A percentile compares a stretch with the other conserved stretches of the same genome.
Conservation (phyloP, 2,888 invertebrate genomes). For the Carabus problematicus region DNA sequence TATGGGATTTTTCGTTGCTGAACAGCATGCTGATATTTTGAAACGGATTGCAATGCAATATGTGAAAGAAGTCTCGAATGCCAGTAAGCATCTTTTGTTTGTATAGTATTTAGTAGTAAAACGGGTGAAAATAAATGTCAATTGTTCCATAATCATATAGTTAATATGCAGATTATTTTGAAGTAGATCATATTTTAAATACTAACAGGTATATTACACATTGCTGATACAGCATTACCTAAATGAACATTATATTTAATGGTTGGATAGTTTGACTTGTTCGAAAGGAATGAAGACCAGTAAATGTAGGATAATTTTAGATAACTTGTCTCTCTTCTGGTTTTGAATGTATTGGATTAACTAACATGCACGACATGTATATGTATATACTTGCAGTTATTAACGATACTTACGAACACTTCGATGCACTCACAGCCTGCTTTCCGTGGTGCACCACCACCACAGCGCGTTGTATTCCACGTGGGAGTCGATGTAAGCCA, state of each 20-base stretch:
- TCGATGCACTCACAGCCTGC: constrained; percentile 78
- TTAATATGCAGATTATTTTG: too few relatives aligned
- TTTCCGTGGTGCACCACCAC: constrained; percentile 77
- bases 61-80: constrained; percentile 78
- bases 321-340: too few relatives aligned
- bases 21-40: constrained; percentile 81
- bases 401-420: constrained; percentile 77
- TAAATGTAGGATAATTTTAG: too few relatives aligned
- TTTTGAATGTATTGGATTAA: too few relatives aligned
- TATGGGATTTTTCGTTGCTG: constrained; percentile 88
- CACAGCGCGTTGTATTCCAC: constrained; percentile 67
- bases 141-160: too few relatives aligned
- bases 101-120: not conserved
- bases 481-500: constrained; percentile 69
- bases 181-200: too few relatives aligned
- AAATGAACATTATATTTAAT: too few relatives aligned
- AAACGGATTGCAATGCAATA: constrained; percentile 81
- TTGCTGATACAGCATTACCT: too few relatives aligned
- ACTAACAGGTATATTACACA: too few relatives aligned
- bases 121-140: too few relatives aligned
- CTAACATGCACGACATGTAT: not conserved
- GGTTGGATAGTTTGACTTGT: too few relatives aligned
- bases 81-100: constrained; percentile 64
- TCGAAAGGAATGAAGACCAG: too few relatives aligned
- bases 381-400: constrained; percentile 65